These are phyloP conservation scores for Cardiocondyla obscurior DNA, from an alignment of 1,140 invertebrate species.

Conservation along the genomic window DNA sequence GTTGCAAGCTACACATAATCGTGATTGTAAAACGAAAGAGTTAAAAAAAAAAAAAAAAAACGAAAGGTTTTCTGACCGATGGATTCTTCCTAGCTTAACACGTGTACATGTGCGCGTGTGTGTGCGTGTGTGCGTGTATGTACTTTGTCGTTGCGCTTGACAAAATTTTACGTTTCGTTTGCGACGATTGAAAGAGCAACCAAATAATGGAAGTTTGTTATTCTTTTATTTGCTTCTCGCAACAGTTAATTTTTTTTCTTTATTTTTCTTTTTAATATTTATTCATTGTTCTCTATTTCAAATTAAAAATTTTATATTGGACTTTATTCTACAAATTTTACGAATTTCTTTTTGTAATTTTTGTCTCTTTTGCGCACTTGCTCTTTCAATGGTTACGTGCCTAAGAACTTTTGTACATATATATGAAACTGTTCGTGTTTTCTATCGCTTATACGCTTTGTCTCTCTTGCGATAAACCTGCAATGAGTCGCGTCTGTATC, in stretches of 20 bases:
- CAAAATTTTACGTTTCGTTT: slow-evolving; percentile 9
- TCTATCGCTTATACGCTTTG: slow-evolving; percentile 75
- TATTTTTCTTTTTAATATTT: neutral
- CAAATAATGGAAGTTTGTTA: neutral
- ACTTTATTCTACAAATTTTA: neutral
- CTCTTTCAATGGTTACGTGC: slow-evolving; percentile 4
- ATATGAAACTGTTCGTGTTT: slow-evolving; percentile 50
- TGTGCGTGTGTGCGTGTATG: neutral
- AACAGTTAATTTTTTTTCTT: neutral
- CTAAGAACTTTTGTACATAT: slow-evolving; percentile 47
- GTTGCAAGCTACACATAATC: slow-evolving; percentile 70
- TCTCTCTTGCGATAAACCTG: slow-evolving; percentile 61
- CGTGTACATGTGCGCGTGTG: no score
- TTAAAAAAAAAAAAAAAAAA: no score
- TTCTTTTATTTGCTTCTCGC: neutral
- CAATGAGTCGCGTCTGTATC: slow-evolving; percentile 15
- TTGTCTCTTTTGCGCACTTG: neutral
- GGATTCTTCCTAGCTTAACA: neutral
- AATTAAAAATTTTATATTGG: neutral
- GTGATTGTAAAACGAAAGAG: no score
- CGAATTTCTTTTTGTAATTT: neutral
- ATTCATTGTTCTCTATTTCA: neutral
- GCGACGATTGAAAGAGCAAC: neutral
- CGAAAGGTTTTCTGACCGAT: neutral
- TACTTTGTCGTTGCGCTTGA: neutral